Evolutionary conservation across 2,888 invertebrate species (phyloP), one percentile per base, ranked within the genome.

Genomic region (Rhagophthalmus giganteus): DNA sequence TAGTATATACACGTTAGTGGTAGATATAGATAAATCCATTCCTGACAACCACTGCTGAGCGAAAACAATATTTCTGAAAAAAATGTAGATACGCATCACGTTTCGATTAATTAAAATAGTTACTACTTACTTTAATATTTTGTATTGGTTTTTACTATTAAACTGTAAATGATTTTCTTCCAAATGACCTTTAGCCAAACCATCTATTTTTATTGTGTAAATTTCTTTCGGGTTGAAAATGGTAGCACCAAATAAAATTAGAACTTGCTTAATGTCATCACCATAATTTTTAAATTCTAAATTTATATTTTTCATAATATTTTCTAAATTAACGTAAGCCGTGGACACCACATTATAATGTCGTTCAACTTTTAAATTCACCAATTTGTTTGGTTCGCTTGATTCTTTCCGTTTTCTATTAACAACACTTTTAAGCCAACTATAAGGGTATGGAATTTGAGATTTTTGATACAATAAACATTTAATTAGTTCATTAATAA

Each of bases 401-500:
- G 33, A n/a, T 8, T 28, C 37, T 35, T 48, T 59, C 38, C 69
- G 55, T 55, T 66, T 68, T 39, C 66, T 66, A 32, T 60, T 62
- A 4, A 72, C 57, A n/a, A 66, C 57, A 10, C 46, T 61, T 56
- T 68, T 67, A 25, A 73, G 46, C 65, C 67, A 68, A 48, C 37
- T 59, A 44, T 68, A 72, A 2, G 71, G 66, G 51, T 69, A 73
- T 6, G 72, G 72, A 40, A 73, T 70, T 64, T 73, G 82, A 27
- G 79, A 69, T 66, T 80, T 78, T 67, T 82, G 81, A 71, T 80
- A 81, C 0, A 77, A 71, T 30, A 82, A 69, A 59, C 78, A 79
- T 67, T 81, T 82, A 30, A 82, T 71, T 52, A 83, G 64, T 71
- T 82, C 81, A 13, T 78, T 79, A 34, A 83, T 72, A 33, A 82